Evolutionary conservation across 2,113 vertebrate genomes (phyloP), one percentile per base, ranked within the genome.

Genomic region (Saiga tatarica): DNA sequence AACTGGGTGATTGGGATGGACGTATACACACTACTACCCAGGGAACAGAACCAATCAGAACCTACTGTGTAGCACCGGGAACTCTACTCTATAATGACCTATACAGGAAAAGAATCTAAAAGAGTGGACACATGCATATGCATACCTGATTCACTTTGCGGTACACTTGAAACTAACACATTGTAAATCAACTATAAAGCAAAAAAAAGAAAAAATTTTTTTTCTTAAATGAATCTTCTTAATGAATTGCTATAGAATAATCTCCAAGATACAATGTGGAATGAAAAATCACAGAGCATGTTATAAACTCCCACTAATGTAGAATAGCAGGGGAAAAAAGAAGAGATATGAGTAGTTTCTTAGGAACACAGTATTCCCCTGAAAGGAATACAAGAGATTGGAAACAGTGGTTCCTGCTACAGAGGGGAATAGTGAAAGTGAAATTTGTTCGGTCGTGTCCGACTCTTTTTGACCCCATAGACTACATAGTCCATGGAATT

Each of bases 381-480:
- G 50, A 42, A 42, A 55, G 8, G 45, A 91, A 57, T 23, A 57
- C 21, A 26, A 47, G 87, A 64, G 71, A 87, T 6, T 26, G 21
- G 50, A 55, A 53, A 79, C 62, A 8, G 21, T 59, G 8, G n/a
- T 28, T 50, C 36, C 4, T 7, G 30, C 30, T 23, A 10, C 74
- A 30, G 5, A 95, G 16, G 25, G 26, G 50, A 76, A 55, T 7
- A 42, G 59, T 67, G 64, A 36, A 36, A 0, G 8, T 19, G 16
- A 67, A 67, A 19, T 3, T 36, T 8, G 0, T 4, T 36, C 33
- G 21, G 9, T 67, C 1, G 1, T 67, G 64, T 36, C n/a, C 0
- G 8, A 67, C 64, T 67, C n/a, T 67, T 67, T 67, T 21, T 0
- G 9, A 36, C 17, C 17, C 33, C 64, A 67, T 1, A 36, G 33